Base-by-base conservation (phyloP, 2,797 vertebrate genomes). In the Anableps anableps region DNA sequence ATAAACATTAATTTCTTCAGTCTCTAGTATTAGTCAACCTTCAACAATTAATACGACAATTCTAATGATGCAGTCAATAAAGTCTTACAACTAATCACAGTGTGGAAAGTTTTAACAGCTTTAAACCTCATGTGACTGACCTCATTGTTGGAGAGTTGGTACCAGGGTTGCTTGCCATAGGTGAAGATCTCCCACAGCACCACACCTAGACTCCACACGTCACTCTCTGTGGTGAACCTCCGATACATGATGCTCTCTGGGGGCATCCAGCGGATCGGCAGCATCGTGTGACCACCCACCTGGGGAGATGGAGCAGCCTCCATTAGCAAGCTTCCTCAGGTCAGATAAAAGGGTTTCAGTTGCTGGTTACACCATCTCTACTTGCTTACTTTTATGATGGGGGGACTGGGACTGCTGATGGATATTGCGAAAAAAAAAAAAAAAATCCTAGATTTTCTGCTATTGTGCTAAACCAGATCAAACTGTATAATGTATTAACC, bases 161-260 rank as follows among this genome's bases (percentile, higher is more conserved):
- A 99, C 99, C 99, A 99, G 81, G 99, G 99, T 94, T 99, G 99
- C 90, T 99, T 99, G 92, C 99, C 99, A 1, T 99, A 99, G n/a
- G 98, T 99, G 94, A 99, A 99, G 93, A 99, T 99, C 95, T 99
- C 99, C 99, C 99, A 99, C 86, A 99, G 94, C 76, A 99, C 98
- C 72, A 99, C 98, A 0, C 99, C 99, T 78, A 99, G 95, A 91
- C 99, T 99, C 99, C 99, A 99, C 85, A 99, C 98, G 9, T 99
- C 99, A 0, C 99, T 99, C 93, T 99, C 99, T 0, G 99, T 99
- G 92, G 99, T 99, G 95, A 99, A 99, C 89, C 98, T 97, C 89
- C 99, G 96, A 92, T 99, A 99, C 99, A 99, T 99, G 94, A 99
- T 99, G 95, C 99, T 99, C 94, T 99, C 99, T 0, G 99, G 99